phyloP scores from a whole-genome alignment of 2,888 invertebrate genomes.

The Mycalesis mineus region DNA sequence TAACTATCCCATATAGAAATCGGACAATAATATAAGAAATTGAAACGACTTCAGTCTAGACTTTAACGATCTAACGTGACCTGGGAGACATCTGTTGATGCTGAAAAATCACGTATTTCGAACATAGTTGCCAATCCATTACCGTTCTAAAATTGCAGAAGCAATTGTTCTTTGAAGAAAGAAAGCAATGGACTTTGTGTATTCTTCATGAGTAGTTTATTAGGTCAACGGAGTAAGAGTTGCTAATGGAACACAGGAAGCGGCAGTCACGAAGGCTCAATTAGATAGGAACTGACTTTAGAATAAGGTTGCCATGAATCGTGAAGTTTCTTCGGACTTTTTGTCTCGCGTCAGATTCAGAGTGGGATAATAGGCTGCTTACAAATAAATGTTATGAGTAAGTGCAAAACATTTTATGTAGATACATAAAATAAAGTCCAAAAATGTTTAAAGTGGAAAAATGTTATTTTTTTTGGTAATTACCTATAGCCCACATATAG shows the following conservation, averaged over 20 bases:
- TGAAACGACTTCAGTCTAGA: constrained; percentile 31
- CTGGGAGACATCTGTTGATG: constrained; percentile 19
- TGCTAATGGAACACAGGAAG: constrained; percentile 61
- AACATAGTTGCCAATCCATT: constrained; percentile 8
- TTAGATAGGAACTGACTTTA: constrained; percentile 58
- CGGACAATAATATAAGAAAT: constrained; percentile 23
- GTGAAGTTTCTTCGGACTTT: background rate
- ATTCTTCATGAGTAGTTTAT: constrained; percentile 3
- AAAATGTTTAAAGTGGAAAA: too few relatives aligned
- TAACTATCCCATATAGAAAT: constrained; percentile 5
- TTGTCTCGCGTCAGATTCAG: background rate
- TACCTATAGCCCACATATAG: too few relatives aligned
- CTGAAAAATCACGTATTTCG: constrained; percentile 7
- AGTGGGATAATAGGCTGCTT: too few relatives aligned
- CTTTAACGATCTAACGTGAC: constrained; percentile 30
- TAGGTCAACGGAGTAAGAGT: constrained; percentile 30
- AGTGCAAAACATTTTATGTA: too few relatives aligned
- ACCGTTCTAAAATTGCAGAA: background rate
- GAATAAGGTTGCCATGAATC: background rate
- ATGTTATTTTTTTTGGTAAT: too few relatives aligned
- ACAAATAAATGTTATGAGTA: too few relatives aligned
- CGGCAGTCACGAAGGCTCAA: constrained; percentile 64
- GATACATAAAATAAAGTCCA: too few relatives aligned
- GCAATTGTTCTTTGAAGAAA: background rate
- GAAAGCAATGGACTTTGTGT: constrained; percentile 17